These are phyloP conservation scores for Adoxophyes honmai DNA, from an alignment of 1,140 invertebrate species.

Conservation along the genomic window DNA sequence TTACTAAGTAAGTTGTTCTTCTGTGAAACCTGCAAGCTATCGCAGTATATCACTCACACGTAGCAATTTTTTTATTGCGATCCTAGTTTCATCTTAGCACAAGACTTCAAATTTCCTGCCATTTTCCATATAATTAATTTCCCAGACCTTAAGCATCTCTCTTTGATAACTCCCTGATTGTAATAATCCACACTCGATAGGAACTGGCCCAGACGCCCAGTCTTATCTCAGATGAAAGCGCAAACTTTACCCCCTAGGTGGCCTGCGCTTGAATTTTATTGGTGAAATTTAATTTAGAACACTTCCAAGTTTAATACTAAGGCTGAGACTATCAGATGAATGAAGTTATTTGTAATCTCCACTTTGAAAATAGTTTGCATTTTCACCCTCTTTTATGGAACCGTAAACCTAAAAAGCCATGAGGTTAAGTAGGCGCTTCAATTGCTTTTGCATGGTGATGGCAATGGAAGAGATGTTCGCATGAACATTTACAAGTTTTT, in stretches of 20 bases:
- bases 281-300: conserved; percentile 52
- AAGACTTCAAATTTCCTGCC: no score
- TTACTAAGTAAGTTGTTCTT: no score
- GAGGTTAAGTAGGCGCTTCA: no score
- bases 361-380: conserved; percentile 1
- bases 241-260: conserved; percentile 52
- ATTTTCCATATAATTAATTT: no score
- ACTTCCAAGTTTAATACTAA: conserved; percentile 1
- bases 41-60: no score
- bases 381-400: background rate
- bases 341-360: conserved; percentile 7
- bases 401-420: no score
- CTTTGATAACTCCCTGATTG: conserved; percentile 11
- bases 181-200: conserved; percentile 55
- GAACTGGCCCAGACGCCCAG: conserved; percentile 50
- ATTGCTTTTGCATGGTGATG: no score
- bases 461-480: no score
- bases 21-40: no score
- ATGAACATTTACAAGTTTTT: no score
- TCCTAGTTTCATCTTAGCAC: no score
- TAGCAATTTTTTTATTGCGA: no score
- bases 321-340: conserved; percentile 3
- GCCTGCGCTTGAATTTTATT: conserved; percentile 49
- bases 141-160: background rate
- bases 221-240: conserved; percentile 58